These are phyloP conservation scores for Tautogolabrus adspersus DNA, from an alignment of 2,113 vertebrate species.

Conservation along the genomic window DNA sequence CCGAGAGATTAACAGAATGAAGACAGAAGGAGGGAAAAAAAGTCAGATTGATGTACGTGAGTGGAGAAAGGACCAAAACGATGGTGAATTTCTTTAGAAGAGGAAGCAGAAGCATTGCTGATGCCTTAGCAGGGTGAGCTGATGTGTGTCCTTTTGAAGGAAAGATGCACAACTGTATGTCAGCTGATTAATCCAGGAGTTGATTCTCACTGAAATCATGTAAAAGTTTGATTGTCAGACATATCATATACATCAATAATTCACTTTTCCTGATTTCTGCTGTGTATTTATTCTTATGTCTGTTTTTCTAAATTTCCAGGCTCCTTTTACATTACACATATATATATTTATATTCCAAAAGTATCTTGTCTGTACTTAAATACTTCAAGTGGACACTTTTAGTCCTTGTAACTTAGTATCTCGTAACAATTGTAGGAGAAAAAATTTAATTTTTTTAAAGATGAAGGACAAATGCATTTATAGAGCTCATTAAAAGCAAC, in stretches of 20 bases:
- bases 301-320: too few species aligned
- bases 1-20: conserved; percentile 1
- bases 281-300: too few species aligned
- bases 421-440: too few species aligned
- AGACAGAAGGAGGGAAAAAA: not conserved
- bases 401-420: too few species aligned
- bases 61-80: not conserved
- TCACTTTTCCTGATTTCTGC: too few species aligned
- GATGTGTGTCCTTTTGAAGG: not conserved
- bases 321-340: too few species aligned
- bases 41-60: rapidly evolving
- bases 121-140: not conserved
- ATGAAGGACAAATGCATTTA: too few species aligned
- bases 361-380: too few species aligned
- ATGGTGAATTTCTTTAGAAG: not conserved
- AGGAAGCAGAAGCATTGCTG: not conserved
- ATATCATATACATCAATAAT: not conserved
- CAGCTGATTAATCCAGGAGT: not conserved
- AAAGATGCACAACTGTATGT: not conserved
- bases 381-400: too few species aligned
- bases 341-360: too few species aligned
- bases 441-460: too few species aligned
- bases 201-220: not conserved
- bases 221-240: not conserved
- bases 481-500: too few species aligned